Conservation (phyloP, 2,113 vertebrate genomes). For the Antechinus stuartii region DNA sequence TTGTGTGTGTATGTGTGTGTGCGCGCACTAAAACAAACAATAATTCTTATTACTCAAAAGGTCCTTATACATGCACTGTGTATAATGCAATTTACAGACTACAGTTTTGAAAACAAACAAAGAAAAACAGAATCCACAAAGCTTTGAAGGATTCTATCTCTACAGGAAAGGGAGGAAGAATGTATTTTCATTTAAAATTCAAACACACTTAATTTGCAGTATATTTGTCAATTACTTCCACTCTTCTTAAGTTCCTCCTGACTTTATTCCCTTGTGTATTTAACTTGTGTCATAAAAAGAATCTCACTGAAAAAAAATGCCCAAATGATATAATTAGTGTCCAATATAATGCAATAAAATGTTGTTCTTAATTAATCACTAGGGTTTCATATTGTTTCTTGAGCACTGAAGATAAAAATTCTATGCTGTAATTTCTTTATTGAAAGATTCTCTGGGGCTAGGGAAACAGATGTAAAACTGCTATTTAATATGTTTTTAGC, state of each 20-base stretch:
- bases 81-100: neutral
- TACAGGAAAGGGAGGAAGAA: neutral
- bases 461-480: constrained; percentile 73
- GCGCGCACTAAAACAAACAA: neutral
- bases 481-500: constrained; percentile 59
- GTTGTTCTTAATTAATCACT: constrained; percentile 61
- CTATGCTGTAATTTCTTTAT: constrained; percentile 78
- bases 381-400: constrained; percentile 58
- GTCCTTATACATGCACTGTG: neutral
- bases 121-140: neutral
- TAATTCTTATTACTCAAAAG: constrained; percentile 3
- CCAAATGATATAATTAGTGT: constrained; percentile 66
- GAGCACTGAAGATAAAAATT: constrained; percentile 59
- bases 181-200: constrained; percentile 69
- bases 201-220: constrained; percentile 27
- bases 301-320: constrained; percentile 29
- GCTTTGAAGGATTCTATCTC: constrained; percentile 35
- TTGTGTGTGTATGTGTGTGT: too few relatives aligned
- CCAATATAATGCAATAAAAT: constrained; percentile 50
- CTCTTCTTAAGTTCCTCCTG: neutral
- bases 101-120: neutral
- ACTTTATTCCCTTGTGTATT: neutral
- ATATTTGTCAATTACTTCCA: neutral
- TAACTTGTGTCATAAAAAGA: constrained; percentile 19
- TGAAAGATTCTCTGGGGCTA: constrained; percentile 73